A percentile compares a stretch with the other conserved stretches of the same genome.
phyloP scores from a whole-genome alignment of 2,888 invertebrate genomes.

The Petrophora chlorosata region DNA sequence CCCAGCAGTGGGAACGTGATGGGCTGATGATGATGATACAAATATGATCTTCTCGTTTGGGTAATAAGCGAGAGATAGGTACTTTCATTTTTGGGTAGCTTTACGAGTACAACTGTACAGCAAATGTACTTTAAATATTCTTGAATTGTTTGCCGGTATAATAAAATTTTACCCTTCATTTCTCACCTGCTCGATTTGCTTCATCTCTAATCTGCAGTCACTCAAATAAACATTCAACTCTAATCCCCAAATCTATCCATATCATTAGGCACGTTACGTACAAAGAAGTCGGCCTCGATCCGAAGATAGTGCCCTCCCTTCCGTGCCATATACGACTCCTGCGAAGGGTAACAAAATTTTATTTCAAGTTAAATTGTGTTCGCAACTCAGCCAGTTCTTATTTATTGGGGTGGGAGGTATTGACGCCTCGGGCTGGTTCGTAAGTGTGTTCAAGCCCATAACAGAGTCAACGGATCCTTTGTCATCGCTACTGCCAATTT shows the following conservation, averaged over 20 bases:
- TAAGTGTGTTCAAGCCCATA: conserved; percentile 58
- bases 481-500: conserved; percentile 64
- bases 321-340: conserved; percentile 68
- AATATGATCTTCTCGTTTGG: no score
- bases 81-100: no score
- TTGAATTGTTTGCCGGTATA: no score
- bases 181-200: no score
- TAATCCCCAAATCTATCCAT: conserved; percentile 42
- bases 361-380: conserved; percentile 82
- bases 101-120: no score
- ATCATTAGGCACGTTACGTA: conserved; percentile 69
- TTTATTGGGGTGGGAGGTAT: conserved; percentile 64
- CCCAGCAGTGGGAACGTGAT: no score
- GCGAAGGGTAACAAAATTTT: conserved; percentile 76
- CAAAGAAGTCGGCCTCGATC: conserved; percentile 54
- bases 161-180: no score
- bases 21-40: no score
- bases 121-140: no score
- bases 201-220: no score
- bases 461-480: conserved; percentile 63
- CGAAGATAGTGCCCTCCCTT: conserved; percentile 67
- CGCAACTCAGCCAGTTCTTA: conserved; percentile 71
- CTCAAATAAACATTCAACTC: not conserved
- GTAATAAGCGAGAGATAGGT: no score
- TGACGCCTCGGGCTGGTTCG: conserved; percentile 56